These are phyloP conservation scores for Parnassius glacialis DNA, from an alignment of 2,888 invertebrate genomes.

Conservation along the genomic window DNA sequence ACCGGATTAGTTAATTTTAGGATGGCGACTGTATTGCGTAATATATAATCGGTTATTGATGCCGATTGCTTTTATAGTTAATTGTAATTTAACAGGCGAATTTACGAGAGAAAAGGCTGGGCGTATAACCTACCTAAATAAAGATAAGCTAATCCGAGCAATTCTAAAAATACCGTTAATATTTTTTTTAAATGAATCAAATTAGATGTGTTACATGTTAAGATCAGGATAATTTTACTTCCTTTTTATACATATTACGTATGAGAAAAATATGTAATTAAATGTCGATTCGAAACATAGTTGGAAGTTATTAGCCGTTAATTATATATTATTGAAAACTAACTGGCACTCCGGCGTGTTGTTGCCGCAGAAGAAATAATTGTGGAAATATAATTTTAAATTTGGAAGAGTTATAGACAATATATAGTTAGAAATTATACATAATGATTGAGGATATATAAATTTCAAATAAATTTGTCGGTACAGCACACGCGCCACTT, in stretches of 20 bases:
- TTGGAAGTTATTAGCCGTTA: background rate
- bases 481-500: no score
- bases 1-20: slow-evolving; percentile 25
- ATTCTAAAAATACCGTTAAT: background rate
- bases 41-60: slow-evolving; percentile 9
- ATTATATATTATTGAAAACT: background rate
- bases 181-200: no score
- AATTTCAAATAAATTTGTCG: no score
- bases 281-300: background rate
- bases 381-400: no score
- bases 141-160: slow-evolving; percentile 3
- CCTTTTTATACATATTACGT: background rate
- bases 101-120: background rate
- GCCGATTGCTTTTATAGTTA: slow-evolving; percentile 1
- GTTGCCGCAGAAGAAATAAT: no score
- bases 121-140: slow-evolving; percentile 4
- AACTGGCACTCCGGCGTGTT: no score
- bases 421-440: no score
- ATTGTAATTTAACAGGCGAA: slow-evolving; percentile 1
- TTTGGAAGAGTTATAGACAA: no score
- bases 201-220: no score
- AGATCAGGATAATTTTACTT: no score
- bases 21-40: slow-evolving; percentile 14
- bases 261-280: background rate
- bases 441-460: no score